Conservation (phyloP, 2,113 vertebrate species). For the Aegotheles bennettii region DNA sequence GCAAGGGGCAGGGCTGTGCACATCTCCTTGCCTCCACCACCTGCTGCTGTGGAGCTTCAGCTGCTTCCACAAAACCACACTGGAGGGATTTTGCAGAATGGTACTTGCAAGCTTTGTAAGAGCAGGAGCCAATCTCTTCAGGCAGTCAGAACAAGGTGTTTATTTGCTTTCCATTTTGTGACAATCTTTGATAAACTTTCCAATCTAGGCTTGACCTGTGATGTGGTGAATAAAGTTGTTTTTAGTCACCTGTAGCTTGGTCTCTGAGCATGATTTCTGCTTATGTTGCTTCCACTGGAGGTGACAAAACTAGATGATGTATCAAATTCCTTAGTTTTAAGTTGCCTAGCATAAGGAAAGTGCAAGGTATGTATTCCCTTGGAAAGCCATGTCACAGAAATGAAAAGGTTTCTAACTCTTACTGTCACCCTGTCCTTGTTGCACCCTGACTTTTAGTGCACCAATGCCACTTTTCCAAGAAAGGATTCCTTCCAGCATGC, state of each 20-base stretch:
- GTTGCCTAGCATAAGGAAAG: neutral
- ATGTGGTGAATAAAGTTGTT: neutral
- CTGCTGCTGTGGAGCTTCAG: neutral
- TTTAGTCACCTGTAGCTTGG: neutral
- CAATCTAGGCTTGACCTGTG: neutral
- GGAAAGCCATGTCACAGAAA: neutral
- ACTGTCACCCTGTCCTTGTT: neutral
- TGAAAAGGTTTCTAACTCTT: neutral
- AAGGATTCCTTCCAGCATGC: neutral
- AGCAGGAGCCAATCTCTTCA: neutral
- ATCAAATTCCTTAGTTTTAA: neutral
- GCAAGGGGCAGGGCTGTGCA: rapidly evolving
- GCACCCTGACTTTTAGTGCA: neutral
- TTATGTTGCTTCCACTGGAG: neutral
- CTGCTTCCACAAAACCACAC: neutral
- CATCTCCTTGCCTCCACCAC: neutral
- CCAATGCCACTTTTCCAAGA: neutral
- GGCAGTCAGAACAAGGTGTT: neutral
- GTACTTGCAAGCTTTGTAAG: neutral
- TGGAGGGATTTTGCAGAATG: neutral
- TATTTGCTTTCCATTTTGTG: neutral
- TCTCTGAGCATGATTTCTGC: neutral
- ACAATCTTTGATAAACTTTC: neutral
- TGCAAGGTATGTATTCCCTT: neutral
- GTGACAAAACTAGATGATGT: rapidly evolving